These are phyloP conservation scores for Brachyopa scutellaris DNA, from an alignment of 2,888 invertebrate genomes.

Conservation along the genomic window DNA sequence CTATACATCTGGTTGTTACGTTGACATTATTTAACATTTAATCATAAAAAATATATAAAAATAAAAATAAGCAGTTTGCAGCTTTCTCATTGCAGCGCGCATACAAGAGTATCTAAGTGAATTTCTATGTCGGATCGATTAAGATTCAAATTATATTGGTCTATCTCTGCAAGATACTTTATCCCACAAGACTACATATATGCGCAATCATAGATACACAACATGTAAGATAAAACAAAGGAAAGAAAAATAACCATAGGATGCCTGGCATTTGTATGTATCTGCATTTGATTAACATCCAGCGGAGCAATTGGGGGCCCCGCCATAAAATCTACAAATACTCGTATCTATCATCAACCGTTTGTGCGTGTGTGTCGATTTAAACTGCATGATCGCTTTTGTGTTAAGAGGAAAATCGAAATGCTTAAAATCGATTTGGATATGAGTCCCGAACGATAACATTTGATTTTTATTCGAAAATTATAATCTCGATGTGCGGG, in stretches of 20 bases:
- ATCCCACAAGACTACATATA: too few relatives aligned
- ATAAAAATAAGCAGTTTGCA: slow-evolving; percentile 49
- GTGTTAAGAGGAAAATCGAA: slow-evolving; percentile 14
- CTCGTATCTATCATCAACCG: slow-evolving; percentile 34
- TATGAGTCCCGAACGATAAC: slow-evolving; percentile 60
- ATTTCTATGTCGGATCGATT: slow-evolving; percentile 63
- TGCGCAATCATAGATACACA: slow-evolving; percentile 43
- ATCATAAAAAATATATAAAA: too few relatives aligned
- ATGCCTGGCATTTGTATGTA: slow-evolving; percentile 30
- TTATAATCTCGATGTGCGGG: slow-evolving; percentile 63
- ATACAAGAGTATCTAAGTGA: slow-evolving; percentile 58
- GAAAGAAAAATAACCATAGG: slow-evolving; percentile 11
- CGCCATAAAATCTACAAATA: slow-evolving; percentile 60
- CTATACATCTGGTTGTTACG: too few relatives aligned
- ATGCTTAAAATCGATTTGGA: slow-evolving; percentile 66
- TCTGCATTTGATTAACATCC: slow-evolving; percentile 65
- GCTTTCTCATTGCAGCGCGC: slow-evolving; percentile 30
- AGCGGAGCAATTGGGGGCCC: slow-evolving; percentile 43
- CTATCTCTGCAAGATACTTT: slow-evolving; percentile 26
- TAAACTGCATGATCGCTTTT: slow-evolving; percentile 41
- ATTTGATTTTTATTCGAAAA: slow-evolving; percentile 69
- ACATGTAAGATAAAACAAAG: slow-evolving; percentile 37
- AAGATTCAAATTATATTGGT: slow-evolving; percentile 40
- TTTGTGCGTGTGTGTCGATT: neutral
- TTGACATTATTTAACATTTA: too few relatives aligned